Evolutionary conservation across 2,797 vertebrate genomes (phyloP), one percentile per base, ranked within the genome.

Genomic region (Toxotes lorentzi): DNA sequence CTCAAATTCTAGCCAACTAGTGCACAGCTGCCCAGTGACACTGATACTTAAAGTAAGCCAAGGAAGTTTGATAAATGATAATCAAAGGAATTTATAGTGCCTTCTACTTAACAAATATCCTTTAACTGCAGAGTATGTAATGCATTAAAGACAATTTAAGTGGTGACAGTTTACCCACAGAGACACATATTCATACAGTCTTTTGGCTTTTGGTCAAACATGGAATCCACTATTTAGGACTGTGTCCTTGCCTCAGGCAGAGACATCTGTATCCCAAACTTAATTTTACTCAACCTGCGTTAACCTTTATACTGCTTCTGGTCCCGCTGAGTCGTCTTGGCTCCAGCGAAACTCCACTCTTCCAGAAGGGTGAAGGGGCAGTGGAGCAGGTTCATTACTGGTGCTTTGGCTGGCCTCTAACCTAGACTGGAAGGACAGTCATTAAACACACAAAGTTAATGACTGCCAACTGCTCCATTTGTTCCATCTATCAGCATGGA

Each of bases 401-500:
- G 43, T 45, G 70, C 58, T 40, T 59, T 88, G 81, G 74, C 73
- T 24, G 78, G 74, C 81, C 68, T 84, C 61, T 77, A 79, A 79
- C 79, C 78, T 19, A 58, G 57, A 76, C 73, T 78, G 68, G 73
- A 79, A 78, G 75, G 85, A 75, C 81, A 70, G 27, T 74, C 69
- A 76, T 80, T 87, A 81, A 89, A 85, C 72, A 77, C 81, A 79
- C 56, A 30, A 27, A 41, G 70, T 81, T 88, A 89, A 92, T 88
- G 79, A 79, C 77, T 70, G 19, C 80, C 53, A 59, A 81, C 83
- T 27, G 76, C 61, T 88, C 54, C 41, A 4, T 78, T 85, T 80
- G 76, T 73, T 80, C 73, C 43, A 21, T 62, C 43, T 47, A 60
- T 78, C 70, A 45, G 75, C 32, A n/a, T 53, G 50, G 70, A 43